Evolutionary conservation across 2,797 vertebrate genomes (phyloP).

Genomic region (Eulemur albifrons): DNA sequence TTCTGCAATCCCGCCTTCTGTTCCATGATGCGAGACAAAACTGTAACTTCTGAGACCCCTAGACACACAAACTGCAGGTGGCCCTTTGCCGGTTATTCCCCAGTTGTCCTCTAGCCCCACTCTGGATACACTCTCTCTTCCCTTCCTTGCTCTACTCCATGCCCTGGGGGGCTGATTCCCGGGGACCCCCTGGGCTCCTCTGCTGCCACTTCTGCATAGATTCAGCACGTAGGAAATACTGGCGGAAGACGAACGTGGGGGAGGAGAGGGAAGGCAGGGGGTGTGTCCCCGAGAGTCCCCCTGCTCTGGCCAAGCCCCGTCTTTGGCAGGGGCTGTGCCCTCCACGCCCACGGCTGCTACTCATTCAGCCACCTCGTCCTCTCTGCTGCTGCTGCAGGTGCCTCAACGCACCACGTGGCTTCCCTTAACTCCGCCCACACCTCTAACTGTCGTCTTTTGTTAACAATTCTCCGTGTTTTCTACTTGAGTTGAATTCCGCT

Average conservation of each 20-base stretch:
- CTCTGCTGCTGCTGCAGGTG: background rate
- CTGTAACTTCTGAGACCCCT: background rate
- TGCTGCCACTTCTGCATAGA: background rate
- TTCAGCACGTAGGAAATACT: background rate
- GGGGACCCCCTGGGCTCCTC: background rate
- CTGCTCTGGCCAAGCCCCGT: background rate
- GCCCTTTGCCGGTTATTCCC: background rate
- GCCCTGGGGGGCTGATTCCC: background rate
- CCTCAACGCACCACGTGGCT: background rate
- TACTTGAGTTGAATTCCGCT: background rate
- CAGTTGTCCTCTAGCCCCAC: background rate
- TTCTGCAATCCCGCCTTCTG: background rate
- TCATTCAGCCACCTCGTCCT: background rate
- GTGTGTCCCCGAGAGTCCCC: background rate
- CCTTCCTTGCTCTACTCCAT: background rate
- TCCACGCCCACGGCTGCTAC: background rate
- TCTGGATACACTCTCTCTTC: background rate
- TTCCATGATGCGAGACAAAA: background rate
- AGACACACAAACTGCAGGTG: background rate
- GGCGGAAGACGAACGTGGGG: background rate
- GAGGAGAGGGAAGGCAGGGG: background rate
- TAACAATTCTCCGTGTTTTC: background rate
- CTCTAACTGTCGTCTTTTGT: background rate
- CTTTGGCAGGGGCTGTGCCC: background rate
- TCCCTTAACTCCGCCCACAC: background rate